phyloP scores from a whole-genome alignment of 1,140 invertebrate genomes.

The Tetramorium parvispinum region DNA sequence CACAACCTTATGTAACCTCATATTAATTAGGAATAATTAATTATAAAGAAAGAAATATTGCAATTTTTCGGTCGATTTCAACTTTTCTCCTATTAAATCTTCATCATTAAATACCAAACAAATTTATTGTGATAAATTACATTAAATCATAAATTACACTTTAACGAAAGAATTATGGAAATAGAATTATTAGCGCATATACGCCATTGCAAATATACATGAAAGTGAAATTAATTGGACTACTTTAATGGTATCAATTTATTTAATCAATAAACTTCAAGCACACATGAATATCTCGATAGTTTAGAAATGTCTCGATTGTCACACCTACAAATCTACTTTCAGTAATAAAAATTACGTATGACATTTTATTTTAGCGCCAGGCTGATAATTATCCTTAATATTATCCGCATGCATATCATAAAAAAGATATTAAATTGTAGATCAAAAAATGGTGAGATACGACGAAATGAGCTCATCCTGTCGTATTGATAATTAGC shows the following conservation, averaged over 20 bases:
- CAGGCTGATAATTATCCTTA: background rate
- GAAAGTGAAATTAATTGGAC: conserved; percentile 9
- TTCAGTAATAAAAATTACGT: background rate
- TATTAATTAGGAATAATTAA: conserved; percentile 1
- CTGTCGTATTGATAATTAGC: background rate
- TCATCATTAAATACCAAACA: background rate
- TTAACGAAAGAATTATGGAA: background rate
- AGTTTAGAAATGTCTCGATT: background rate
- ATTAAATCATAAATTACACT: background rate
- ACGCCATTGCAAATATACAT: background rate
- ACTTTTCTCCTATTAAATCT: background rate
- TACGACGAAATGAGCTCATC: background rate
- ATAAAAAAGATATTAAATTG: background rate
- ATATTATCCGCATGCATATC: background rate
- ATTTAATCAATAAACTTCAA: conserved; percentile 62
- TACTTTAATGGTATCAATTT: conserved; percentile 21
- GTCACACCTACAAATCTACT: conserved; percentile 46
- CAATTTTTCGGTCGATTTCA: background rate
- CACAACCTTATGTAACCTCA: background rate
- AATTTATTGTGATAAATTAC: background rate
- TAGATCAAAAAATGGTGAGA: background rate
- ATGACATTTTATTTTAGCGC: background rate
- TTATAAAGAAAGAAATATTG: background rate
- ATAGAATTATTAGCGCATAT: background rate
- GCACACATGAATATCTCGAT: background rate